Evolutionary conservation across 2,888 invertebrate genomes (phyloP).

Genomic region (Morpho deidamia): DNA sequence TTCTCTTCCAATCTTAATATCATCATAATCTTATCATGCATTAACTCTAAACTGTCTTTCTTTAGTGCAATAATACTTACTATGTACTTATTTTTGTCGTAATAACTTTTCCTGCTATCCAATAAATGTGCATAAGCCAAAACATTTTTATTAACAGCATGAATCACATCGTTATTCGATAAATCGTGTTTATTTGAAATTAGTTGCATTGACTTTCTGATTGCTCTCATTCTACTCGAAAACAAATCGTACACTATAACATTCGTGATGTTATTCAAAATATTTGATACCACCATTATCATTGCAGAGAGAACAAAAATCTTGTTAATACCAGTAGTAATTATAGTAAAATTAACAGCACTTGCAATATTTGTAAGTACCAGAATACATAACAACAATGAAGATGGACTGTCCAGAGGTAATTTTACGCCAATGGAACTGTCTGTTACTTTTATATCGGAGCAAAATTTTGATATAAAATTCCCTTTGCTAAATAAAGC

Average conservation of each 20-base stretch:
- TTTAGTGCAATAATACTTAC: neutral
- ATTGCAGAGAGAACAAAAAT: no score
- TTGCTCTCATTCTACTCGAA: neutral
- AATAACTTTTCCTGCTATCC: neutral
- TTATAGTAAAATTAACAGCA: no score
- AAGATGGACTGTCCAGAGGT: neutral
- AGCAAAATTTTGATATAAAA: neutral
- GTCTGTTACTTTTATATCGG: neutral
- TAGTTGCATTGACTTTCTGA: neutral
- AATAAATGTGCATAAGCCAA: neutral
- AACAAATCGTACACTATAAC: neutral
- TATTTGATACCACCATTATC: neutral
- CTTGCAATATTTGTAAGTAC: no score
- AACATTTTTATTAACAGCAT: neutral
- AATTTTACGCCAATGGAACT: neutral
- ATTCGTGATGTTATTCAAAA: neutral
- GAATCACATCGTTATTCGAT: neutral
- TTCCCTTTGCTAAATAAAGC: neutral
- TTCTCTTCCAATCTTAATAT: no score
- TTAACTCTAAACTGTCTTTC: no score
- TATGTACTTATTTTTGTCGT: neutral
- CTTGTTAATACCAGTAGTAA: no score
- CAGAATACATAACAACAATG: no score
- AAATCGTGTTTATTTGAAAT: neutral
- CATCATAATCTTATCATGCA: no score